A percentile compares a stretch with the other conserved stretches of the same genome.
Conservation (phyloP, 92 coral and sea anemone genomes). For the Zoanthus sociatus region DNA sequence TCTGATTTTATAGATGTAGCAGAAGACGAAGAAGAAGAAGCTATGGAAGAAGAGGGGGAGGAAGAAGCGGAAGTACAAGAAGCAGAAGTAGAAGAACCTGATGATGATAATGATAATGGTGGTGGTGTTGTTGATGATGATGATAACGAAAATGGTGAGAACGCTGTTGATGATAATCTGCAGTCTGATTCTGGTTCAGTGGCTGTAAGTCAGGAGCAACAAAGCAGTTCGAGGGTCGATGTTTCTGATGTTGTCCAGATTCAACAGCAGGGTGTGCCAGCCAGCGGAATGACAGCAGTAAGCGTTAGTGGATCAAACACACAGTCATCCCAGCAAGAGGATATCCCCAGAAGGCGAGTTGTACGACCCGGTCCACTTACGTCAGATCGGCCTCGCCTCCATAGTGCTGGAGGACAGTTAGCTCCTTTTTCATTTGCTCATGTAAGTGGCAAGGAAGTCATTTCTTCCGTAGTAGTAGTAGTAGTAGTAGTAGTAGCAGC, state of each 20-base stretch:
- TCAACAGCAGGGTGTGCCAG: conserved; percentile 28
- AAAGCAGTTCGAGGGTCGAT: conserved; percentile 23
- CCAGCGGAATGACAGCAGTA: conserved; percentile 40
- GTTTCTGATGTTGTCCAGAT: conserved; percentile 47
- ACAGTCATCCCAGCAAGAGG: conserved; percentile 59
- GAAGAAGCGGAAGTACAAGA: conserved; percentile 66
- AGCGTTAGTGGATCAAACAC: conserved; percentile 20
- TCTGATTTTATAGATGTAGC: conserved; percentile 13
- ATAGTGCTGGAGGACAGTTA: conserved; percentile 82
- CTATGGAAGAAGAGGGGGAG: conserved; percentile 52
- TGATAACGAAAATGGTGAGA: conserved; percentile 26
- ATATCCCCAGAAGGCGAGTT: conserved; percentile 48
- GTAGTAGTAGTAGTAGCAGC: too few relatives aligned
- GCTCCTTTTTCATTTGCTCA: conserved; percentile 97
- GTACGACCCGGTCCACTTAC: conserved; percentile 44
- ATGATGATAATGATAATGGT: conserved; percentile 43
- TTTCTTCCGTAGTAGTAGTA: background rate
- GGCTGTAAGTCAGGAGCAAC: conserved; percentile 22
- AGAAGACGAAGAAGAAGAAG: conserved; percentile 68
- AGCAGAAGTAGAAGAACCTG: conserved; percentile 50
- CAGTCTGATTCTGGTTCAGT: conserved; percentile 37
- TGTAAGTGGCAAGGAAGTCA: conserved; percentile 51
- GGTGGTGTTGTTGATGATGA: conserved; percentile 36
- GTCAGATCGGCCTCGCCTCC: conserved; percentile 68
- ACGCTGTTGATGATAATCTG: conserved; percentile 40